Base-by-base conservation (phyloP, 2,797 vertebrate species). In the Rhabdomys pumilio region DNA sequence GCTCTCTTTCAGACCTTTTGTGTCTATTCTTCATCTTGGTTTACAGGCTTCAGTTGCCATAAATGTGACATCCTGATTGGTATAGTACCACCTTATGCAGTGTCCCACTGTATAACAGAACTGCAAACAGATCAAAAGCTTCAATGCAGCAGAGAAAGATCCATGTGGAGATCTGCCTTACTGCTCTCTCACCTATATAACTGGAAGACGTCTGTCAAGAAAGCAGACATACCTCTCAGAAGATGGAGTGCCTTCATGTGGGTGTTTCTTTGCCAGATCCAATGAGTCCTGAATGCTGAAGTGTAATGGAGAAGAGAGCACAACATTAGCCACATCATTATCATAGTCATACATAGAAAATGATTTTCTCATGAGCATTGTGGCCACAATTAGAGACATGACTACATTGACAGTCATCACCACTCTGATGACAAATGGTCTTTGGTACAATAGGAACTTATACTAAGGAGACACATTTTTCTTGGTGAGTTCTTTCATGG, bases 201-300 rank as follows among this genome's bases (percentile, higher is more conserved):
- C 65, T 59, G 22, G 6, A 7, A 72, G 61, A 86, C 47, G 41
- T 84, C 20, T 44, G 61, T 29, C 29, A 47, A 84, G 50, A 55
- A 44, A 50, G 53, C 1, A 76, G 38, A 77, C 88, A 14, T 53
- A 98, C 97, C 95, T 96, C 65, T 97, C 95, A 24, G 85, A 75
- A 69, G 24, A 41, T 0, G 7, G 41, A 13, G 19, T 73, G 34
- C 41, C 65, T 12, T 63, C 93, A 29, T 6, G 38, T 14, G 83
- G 55, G 20, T 20, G 0, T 47, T 88, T 95, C 90, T 93, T 90
- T 61, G 96, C 89, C 38, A 31, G 3, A 67, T 53, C 44, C 26
- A 83, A 47, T 0, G 83, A 72, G n/a, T 95, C 85, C 15, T 94
- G 93, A 9, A 2, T 24, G 65, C 61, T 85, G 44, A 29, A 69